phyloP scores from a whole-genome alignment of 2,797 vertebrate genomes.

The Pyrocephalus nanus region DNA sequence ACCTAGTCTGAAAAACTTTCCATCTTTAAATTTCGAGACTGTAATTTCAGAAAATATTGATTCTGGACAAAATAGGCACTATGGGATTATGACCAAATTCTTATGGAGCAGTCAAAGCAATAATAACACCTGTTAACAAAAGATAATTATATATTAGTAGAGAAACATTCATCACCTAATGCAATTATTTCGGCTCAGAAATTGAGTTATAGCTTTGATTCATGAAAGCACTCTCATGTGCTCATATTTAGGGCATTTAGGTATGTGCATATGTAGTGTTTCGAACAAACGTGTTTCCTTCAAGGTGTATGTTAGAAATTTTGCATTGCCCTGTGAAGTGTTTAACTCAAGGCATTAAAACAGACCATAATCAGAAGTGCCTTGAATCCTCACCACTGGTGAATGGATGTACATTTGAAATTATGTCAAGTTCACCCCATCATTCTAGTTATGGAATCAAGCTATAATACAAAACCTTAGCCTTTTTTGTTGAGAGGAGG shows the following conservation, averaged over 20 bases:
- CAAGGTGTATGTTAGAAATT: neutral
- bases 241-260: neutral
- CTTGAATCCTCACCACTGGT: neutral
- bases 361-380: neutral
- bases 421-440: neutral
- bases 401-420: neutral
- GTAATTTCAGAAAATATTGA: neutral
- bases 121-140: neutral
- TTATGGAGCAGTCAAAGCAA: neutral
- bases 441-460: neutral
- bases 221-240: neutral
- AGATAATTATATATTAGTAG: neutral
- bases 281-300: neutral
- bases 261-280: neutral
- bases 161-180: neutral
- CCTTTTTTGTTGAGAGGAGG: neutral
- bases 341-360: neutral
- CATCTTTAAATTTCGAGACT: neutral
- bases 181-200: neutral
- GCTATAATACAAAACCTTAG: neutral
- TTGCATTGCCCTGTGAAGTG: neutral
- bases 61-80: neutral
- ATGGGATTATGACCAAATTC: neutral
- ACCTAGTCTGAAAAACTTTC: neutral
- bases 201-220: neutral